Conservation (phyloP, 2,888 invertebrate species). For the Cantharis lateralis region DNA sequence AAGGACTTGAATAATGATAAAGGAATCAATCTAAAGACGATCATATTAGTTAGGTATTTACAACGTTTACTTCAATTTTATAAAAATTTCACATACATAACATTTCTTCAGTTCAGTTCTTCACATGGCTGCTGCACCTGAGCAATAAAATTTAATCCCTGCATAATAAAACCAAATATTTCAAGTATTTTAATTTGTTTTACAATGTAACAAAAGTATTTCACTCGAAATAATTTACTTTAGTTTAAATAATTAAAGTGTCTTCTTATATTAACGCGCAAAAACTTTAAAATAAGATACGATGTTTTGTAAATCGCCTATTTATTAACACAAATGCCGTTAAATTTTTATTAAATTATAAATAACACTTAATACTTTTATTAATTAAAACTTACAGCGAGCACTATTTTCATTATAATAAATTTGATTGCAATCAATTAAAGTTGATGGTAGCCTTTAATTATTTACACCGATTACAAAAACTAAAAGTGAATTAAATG, state of each 20-base stretch:
- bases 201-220: not conserved
- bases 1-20: not conserved
- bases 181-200: not conserved
- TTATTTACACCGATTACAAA: not conserved
- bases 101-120: not conserved
- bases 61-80: not conserved
- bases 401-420: not conserved
- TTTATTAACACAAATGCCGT: not conserved
- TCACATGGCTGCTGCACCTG: not conserved
- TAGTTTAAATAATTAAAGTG: not conserved
- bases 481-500: not conserved
- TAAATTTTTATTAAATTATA: not conserved
- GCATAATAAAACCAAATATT: not conserved
- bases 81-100: not conserved
- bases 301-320: not conserved
- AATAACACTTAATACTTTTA: not conserved
- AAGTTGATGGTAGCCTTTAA: not conserved
- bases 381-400: not conserved
- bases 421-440: not conserved
- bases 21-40: not conserved
- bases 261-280: not conserved
- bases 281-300: not conserved
- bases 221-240: not conserved
- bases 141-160: not conserved
- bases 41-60: not conserved